Conservation (phyloP, 2,888 invertebrate genomes). For the Ametastegia equiseti region DNA sequence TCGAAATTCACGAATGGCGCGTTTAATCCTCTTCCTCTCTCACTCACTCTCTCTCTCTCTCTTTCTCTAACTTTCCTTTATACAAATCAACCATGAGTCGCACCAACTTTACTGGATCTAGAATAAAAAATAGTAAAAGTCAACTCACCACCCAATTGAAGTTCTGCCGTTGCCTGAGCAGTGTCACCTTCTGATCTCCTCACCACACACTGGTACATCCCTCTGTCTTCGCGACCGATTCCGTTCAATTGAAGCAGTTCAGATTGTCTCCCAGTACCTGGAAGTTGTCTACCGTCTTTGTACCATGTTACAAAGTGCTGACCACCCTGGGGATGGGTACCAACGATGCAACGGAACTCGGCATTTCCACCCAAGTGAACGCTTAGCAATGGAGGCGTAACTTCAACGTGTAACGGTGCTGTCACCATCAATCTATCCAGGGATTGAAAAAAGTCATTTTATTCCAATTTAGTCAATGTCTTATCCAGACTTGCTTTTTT, state of each 20-base stretch:
- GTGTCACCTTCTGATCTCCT: constrained; percentile 85
- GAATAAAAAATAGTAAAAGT: not conserved
- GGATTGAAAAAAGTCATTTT: not conserved
- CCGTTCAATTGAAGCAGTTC: constrained; percentile 82
- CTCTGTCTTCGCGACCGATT: constrained; percentile 85
- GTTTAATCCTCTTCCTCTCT: not conserved
- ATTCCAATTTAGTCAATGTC: not conserved
- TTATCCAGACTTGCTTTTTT: not conserved
- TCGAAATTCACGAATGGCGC: too few relatives aligned
- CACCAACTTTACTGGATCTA: too few relatives aligned
- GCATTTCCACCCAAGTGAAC: constrained; percentile 88
- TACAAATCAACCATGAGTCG: not conserved
- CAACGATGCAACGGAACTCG: constrained; percentile 79
- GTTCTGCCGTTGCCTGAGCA: constrained; percentile 86
- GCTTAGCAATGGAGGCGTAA: constrained; percentile 82
- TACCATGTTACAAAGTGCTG: constrained; percentile 81
- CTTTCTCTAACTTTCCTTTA: not conserved
- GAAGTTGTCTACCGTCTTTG: constrained; percentile 83
- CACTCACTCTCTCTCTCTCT: constrained; percentile 30
- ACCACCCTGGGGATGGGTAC: constrained; percentile 75
- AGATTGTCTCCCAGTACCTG: constrained; percentile 82
- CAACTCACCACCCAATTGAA: constrained; percentile 83
- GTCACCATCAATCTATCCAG: constrained; percentile 80
- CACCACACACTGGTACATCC: constrained; percentile 88
- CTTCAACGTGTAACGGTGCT: constrained; percentile 83